Evolutionary conservation across 2,888 invertebrate species (phyloP).

Genomic region (Luperina testacea): DNA sequence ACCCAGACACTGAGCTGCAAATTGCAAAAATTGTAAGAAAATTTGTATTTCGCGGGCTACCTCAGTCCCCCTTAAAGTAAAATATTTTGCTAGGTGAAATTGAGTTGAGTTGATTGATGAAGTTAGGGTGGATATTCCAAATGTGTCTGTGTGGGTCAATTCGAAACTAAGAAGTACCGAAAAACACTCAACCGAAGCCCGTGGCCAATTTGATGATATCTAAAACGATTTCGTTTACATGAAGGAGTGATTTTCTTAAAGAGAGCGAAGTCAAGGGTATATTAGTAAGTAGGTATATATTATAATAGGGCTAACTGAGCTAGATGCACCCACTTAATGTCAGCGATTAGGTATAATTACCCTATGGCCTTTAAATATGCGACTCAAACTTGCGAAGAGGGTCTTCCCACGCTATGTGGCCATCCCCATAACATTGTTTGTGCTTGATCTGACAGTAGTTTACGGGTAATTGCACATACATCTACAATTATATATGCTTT

Average conservation of each 20-base stretch:
- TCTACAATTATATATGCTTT: neutral
- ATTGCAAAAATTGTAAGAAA: too few relatives aligned
- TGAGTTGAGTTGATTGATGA: too few relatives aligned
- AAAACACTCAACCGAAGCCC: neutral
- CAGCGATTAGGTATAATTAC: constrained; percentile 23
- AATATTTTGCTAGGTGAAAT: neutral
- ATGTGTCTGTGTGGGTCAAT: neutral
- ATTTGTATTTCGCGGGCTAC: too few relatives aligned
- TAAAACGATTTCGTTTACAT: neutral
- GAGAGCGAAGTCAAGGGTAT: neutral
- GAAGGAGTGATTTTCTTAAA: neutral
- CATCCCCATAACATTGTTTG: constrained; percentile 10
- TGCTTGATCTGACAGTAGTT: constrained; percentile 14
- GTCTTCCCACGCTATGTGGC: constrained; percentile 37
- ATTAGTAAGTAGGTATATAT: constrained; percentile 10
- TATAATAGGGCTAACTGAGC: neutral
- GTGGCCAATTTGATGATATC: neutral
- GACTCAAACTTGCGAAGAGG: constrained; percentile 19
- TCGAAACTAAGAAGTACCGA: neutral
- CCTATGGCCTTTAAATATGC: constrained; percentile 34
- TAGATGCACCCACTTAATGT: constrained; percentile 18
- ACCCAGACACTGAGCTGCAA: too few relatives aligned
- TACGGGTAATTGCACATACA: constrained; percentile 14
- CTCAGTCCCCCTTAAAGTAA: too few relatives aligned
- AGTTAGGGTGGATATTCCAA: neutral